A percentile compares a stretch with the other conserved stretches of the same genome.
Evolutionary conservation across 2,888 invertebrate genomes (phyloP).

Genomic region (Abrostola tripartita): DNA sequence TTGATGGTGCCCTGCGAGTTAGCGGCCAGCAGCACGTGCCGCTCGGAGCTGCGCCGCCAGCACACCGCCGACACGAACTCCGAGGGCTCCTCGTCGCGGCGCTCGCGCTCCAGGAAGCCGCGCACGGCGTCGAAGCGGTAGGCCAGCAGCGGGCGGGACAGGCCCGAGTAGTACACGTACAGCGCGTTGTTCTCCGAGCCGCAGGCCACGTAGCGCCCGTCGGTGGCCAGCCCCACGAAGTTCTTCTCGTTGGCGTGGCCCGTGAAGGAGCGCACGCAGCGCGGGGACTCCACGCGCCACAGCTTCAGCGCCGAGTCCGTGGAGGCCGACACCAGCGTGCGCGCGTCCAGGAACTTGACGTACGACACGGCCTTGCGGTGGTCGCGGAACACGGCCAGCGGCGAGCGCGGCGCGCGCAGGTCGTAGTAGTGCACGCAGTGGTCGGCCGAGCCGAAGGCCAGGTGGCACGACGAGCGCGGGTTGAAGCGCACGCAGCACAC

Average conservation of each 20-base stretch:
- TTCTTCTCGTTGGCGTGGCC: constrained; percentile 98
- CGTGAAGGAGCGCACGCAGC: constrained; percentile 94
- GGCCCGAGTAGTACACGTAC: constrained; percentile 96
- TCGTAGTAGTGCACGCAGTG: constrained; percentile 99
- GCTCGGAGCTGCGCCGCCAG: constrained; percentile 93
- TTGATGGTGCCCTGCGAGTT: constrained; percentile 98
- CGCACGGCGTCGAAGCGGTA: constrained; percentile 95
- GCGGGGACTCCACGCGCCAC: constrained; percentile 94
- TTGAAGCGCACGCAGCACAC: constrained; percentile 96
- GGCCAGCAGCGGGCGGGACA: constrained; percentile 95
- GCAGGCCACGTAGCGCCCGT: constrained; percentile 96
- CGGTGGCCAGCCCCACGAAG: constrained; percentile 97
- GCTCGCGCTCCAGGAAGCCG: constrained; percentile 93
- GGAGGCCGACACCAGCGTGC: constrained; percentile 96
- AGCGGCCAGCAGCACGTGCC: constrained; percentile 95
- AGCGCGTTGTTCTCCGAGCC: constrained; percentile 98
- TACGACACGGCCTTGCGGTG: constrained; percentile 98
- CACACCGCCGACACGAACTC: constrained; percentile 99
- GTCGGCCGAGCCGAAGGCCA: constrained; percentile 98
- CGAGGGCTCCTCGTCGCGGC: constrained; percentile 95
- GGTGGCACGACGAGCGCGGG: constrained; percentile 92
- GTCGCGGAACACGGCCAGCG: constrained; percentile 94
- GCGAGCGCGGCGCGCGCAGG: constrained; percentile 93
- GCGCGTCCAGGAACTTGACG: constrained; percentile 91
- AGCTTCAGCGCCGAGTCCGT: constrained; percentile 96